Base-by-base conservation (phyloP, 2,797 vertebrate species). In the Pterois miles region DNA sequence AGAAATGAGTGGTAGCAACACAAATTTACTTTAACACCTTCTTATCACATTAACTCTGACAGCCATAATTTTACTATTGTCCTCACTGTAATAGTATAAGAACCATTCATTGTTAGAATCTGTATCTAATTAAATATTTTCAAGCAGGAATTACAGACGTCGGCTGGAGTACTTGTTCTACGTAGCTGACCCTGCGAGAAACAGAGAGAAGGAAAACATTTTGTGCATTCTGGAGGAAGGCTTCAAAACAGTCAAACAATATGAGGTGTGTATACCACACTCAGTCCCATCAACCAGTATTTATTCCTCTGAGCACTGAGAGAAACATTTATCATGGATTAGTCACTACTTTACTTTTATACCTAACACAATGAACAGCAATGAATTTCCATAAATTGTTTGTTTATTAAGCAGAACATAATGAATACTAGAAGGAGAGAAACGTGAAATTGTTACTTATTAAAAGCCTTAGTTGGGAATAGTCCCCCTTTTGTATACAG, bases 101-200 rank as follows among this genome's bases (percentile, higher is more conserved):
- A 0, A n/a, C 6, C 4, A 3, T 50, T 20, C 9, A 16, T 57
- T 68, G 34, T 48, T 11, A 53, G 1, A 23, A 16, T 34, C 48
- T 76, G 8, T 64, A 33, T 64, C 12, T 59, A 40, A 57, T 62
- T 6, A 20, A 22, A 62, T 9, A 4, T 31, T 74, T 80, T 78
- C 22, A 74, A 81, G 23, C 80, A 97, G 95, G 80, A 95, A 90
- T 89, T 94, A 93, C 88, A 96, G 84, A 85, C 94, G 93, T 71
- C 93, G 89, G 78, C 79, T 96, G 79, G 96, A 98, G 67, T 95
- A 95, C 86, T 95, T 98, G 65, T 97, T 97, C 92, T 96, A 96
- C 54, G 40, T 94, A 11, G 78, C 92, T 73, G 95, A 96, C 78
- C 93, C 95, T 63, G 92, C 95, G 83, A 76, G 78, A 67, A 72